Percentiles rank a stretch among this genome's conserved stretches.
Evolutionary conservation across 2,797 vertebrate species (phyloP).

Genomic region (Acrossocheilus wenchowensis): DNA sequence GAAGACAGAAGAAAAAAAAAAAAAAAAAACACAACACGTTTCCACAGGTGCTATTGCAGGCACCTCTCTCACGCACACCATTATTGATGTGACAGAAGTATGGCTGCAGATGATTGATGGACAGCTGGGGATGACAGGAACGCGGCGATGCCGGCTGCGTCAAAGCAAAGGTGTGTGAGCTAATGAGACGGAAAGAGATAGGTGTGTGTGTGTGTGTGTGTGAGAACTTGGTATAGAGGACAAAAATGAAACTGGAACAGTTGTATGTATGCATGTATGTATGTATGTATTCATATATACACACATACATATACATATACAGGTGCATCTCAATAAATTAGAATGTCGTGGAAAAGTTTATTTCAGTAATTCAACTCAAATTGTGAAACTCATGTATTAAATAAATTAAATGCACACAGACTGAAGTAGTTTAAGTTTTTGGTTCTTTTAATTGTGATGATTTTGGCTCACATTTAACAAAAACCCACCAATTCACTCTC

Average conservation of each 20-base stretch:
- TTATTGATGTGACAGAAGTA: constrained; percentile 78
- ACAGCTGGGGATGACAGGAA: constrained; percentile 77
- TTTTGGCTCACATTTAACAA: no score
- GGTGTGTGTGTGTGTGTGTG: constrained; percentile 50
- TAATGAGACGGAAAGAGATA: constrained; percentile 81
- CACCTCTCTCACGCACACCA: constrained; percentile 45
- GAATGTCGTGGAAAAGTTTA: no score
- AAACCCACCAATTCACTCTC: no score
- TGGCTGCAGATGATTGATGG: constrained; percentile 76
- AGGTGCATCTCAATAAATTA: no score
- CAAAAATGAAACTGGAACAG: background rate
- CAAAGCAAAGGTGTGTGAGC: constrained; percentile 81
- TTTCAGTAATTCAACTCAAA: no score
- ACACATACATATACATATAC: no score
- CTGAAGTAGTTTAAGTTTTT: no score
- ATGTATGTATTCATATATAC: constrained; percentile 57
- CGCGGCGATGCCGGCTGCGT: constrained; percentile 78
- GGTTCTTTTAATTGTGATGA: no score
- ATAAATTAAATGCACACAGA: no score
- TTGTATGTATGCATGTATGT: constrained; percentile 21
- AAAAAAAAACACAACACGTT: background rate
- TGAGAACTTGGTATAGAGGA: constrained; percentile 11
- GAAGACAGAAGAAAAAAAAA: background rate
- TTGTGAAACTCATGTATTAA: no score
- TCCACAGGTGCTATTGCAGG: constrained; percentile 16